These are phyloP conservation scores for Lepilemur ruficaudatus DNA, from an alignment of 2,797 vertebrate genomes.

Conservation along the genomic window DNA sequence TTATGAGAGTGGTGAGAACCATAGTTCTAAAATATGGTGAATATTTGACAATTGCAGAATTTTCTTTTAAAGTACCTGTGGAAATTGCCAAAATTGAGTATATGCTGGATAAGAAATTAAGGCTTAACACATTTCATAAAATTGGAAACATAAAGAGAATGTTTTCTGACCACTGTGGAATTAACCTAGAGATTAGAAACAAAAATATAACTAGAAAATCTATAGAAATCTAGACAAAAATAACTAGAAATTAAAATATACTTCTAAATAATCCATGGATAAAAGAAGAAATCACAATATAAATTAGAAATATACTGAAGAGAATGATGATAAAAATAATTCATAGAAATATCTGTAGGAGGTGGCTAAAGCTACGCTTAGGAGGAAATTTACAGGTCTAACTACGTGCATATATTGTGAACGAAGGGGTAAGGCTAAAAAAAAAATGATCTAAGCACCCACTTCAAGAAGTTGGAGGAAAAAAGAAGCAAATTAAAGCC, in stretches of 20 bases:
- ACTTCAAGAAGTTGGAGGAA: background rate
- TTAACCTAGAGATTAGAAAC: background rate
- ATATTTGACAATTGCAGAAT: background rate
- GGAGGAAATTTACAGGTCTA: background rate
- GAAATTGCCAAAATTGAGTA: background rate
- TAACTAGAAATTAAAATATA: conserved; percentile 8
- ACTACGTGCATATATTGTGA: background rate
- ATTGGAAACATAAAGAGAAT: background rate
- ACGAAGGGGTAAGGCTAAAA: background rate
- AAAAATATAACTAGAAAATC: background rate
- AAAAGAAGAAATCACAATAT: background rate
- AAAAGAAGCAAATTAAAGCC: background rate
- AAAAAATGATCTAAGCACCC: background rate
- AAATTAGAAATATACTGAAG: background rate
- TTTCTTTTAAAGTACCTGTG: background rate
- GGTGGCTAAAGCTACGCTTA: background rate
- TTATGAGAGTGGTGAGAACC: background rate
- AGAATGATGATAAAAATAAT: conserved; percentile 1
- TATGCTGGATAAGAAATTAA: background rate
- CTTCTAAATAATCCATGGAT: background rate
- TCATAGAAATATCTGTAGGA: background rate
- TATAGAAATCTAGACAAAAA: conserved; percentile 11
- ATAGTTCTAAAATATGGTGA: background rate
- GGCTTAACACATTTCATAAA: background rate
- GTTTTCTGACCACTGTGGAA: background rate